Percentiles rank a stretch among this genome's conserved stretches.
phyloP scores from a whole-genome alignment of 1,140 invertebrate species.

The Dufourea novaeangliae region DNA sequence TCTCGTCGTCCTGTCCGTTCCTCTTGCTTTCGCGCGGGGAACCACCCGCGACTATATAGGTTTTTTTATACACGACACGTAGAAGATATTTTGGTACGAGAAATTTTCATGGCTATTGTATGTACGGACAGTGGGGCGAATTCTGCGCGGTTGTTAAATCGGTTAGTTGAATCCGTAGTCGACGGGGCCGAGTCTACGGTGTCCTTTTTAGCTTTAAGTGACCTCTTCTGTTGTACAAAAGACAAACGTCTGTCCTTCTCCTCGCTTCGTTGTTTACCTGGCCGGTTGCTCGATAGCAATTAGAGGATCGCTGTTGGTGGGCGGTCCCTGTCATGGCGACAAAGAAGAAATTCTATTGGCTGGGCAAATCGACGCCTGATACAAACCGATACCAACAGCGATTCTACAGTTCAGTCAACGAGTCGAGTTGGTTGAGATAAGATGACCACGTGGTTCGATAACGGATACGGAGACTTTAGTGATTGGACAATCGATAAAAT shows the following conservation, averaged over 20 bases:
- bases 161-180: neutral
- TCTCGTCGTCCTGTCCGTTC: constrained; percentile 36
- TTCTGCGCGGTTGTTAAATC: constrained; percentile 35
- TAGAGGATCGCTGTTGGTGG: no score
- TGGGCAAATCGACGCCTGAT: no score
- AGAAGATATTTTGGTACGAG: constrained; percentile 66
- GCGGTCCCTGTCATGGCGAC: no score
- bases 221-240: constrained; percentile 43
- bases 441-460: no score
- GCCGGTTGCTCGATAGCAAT: no score
- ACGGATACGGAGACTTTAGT: no score
- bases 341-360: no score
- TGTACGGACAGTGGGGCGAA: constrained; percentile 28
- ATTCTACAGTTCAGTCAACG: no score
- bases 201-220: constrained; percentile 5
- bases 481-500: no score
- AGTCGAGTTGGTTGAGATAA: no score
- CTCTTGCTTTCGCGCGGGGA: constrained; percentile 37
- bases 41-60: no score
- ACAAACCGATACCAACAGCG: no score
- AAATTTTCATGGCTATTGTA: constrained; percentile 45
- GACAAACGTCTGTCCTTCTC: neutral
- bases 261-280: neutral
- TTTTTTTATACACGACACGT: constrained; percentile 52
- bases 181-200: neutral